Evolutionary conservation across 1,140 invertebrate species (phyloP).

Genomic region (Drosophila dunni): DNA sequence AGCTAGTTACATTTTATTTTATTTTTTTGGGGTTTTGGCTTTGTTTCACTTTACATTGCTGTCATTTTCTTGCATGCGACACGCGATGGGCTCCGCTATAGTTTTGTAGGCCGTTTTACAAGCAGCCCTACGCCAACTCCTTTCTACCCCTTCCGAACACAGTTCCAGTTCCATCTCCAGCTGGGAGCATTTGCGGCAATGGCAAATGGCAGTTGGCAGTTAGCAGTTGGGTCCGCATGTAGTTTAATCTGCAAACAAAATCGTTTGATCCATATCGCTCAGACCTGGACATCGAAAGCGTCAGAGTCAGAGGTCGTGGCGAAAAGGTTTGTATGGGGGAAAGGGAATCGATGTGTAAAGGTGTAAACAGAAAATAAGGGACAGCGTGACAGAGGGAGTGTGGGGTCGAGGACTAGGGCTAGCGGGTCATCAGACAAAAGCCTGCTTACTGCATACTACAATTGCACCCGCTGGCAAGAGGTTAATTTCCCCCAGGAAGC

Average conservation of each 20-base stretch:
- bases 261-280: slow-evolving; percentile 78
- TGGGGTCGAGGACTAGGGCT: background rate
- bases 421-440: slow-evolving; percentile 30
- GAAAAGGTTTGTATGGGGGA: background rate
- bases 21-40: slow-evolving; percentile 2
- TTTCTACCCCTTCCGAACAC: background rate
- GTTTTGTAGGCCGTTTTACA: slow-evolving; percentile 56
- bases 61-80: slow-evolving; percentile 76
- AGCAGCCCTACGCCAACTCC: background rate
- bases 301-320: slow-evolving; percentile 9
- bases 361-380: slow-evolving; percentile 9
- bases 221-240: slow-evolving; percentile 56
- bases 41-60: slow-evolving; percentile 48
- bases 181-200: slow-evolving; percentile 39
- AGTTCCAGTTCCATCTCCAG: slow-evolving; percentile 12
- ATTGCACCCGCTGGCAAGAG: slow-evolving; percentile 65
- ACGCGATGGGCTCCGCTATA: slow-evolving; percentile 56
- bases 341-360: background rate
- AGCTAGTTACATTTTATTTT: slow-evolving; percentile 14
- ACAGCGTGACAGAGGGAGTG: background rate
- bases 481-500: slow-evolving; percentile 81
- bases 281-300: slow-evolving; percentile 11
- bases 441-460: slow-evolving; percentile 49
- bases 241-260: slow-evolving; percentile 79
- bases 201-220: slow-evolving; percentile 14